Percentiles rank a stretch among this genome's conserved stretches.
Evolutionary conservation across 2,113 vertebrate genomes (phyloP).

Genomic region (Suncus etruscus): DNA sequence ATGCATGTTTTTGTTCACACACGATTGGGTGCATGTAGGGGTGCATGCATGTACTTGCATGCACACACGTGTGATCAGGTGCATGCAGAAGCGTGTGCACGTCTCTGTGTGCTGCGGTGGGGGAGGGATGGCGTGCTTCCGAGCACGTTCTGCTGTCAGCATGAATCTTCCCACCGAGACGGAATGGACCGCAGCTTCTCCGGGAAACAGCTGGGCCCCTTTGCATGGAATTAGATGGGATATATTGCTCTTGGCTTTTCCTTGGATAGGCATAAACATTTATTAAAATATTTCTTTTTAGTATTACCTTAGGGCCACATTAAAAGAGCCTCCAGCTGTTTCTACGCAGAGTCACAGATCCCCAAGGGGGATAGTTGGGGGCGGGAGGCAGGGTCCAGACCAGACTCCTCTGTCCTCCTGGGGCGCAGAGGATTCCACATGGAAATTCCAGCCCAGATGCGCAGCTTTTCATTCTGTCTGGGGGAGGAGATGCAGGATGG

Average conservation of each 20-base stretch:
- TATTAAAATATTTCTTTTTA: neutral
- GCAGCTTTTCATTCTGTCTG: too few species aligned
- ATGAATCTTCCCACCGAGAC: constrained; percentile 4
- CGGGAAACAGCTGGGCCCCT: constrained; percentile 44
- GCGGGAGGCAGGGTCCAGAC: neutral
- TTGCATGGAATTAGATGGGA: neutral
- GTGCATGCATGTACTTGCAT: too few species aligned
- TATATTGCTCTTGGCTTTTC: neutral
- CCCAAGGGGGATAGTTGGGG: fast-evolving
- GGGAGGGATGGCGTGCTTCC: neutral
- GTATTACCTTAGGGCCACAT: neutral
- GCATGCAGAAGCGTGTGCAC: fast-evolving
- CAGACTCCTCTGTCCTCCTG: too few species aligned
- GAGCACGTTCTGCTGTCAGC: constrained; percentile 36
- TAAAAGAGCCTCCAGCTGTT: neutral
- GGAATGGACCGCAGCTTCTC: neutral
- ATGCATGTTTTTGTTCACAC: too few species aligned
- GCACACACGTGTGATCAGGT: neutral
- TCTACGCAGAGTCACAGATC: fast-evolving
- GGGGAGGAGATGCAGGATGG: too few species aligned
- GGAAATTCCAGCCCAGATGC: neutral
- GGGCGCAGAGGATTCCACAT: fast-evolving
- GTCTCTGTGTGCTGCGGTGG: neutral
- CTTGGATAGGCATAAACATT: neutral
- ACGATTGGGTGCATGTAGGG: neutral